These are phyloP conservation scores for Leptoteleia sp. DNA, from an alignment of 1,140 invertebrate genomes.

Conservation along the genomic window DNA sequence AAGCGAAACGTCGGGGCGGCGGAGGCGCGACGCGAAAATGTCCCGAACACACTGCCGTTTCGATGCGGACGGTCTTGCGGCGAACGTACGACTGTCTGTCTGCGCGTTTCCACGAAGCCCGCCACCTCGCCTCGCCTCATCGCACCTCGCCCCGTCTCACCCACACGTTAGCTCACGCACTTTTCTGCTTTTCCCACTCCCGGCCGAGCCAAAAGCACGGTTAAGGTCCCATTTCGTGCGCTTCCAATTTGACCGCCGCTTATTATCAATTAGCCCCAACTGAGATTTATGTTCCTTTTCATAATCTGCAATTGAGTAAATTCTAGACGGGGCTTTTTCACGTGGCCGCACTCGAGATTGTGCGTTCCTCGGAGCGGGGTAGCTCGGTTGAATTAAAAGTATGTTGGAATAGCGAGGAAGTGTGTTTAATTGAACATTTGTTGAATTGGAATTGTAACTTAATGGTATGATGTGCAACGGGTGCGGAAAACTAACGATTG, in stretches of 20 bases:
- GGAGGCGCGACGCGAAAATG: conserved; percentile 35
- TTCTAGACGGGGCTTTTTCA: too few relatives aligned
- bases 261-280: conserved; percentile 28
- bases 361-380: too few relatives aligned
- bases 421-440: too few relatives aligned
- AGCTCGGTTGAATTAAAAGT: too few relatives aligned
- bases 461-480: too few relatives aligned
- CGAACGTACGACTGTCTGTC: conserved; percentile 71
- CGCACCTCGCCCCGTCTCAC: conserved; percentile 52
- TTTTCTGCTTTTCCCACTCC: conserved; percentile 36
- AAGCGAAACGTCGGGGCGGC: conserved; percentile 17
- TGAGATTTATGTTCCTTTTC: conserved; percentile 12
- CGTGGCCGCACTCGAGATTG: too few relatives aligned
- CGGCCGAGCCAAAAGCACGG: too few relatives aligned
- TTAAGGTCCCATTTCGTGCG: too few relatives aligned
- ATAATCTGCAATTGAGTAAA: not conserved
- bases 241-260: conserved; percentile 21
- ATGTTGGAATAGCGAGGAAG: too few relatives aligned
- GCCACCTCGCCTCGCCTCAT: conserved; percentile 61
- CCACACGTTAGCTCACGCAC: conserved; percentile 67
- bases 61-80: conserved; percentile 72
- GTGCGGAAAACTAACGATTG: too few relatives aligned
- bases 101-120: conserved; percentile 70
- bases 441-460: too few relatives aligned
- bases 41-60: conserved; percentile 55